Evolutionary conservation across 2,797 vertebrate genomes (phyloP), one percentile per base, ranked within the genome.

Genomic region (Lindbergichthys nudifrons): DNA sequence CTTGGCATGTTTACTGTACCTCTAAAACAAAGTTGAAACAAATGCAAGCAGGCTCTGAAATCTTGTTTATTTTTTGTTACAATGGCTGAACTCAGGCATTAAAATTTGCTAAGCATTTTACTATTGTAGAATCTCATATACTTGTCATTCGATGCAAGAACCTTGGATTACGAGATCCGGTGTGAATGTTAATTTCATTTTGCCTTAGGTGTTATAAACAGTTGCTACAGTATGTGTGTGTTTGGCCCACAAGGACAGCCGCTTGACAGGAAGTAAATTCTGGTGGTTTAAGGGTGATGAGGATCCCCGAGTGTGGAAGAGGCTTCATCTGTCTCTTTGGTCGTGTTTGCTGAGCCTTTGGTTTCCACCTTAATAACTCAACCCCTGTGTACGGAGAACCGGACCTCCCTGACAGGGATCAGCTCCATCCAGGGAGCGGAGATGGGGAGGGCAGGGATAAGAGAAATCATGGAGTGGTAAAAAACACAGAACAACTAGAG

Each of bases 341-440:
- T 79, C 62, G 13, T 81, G 80, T 89, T 89, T 87, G 84, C 90
- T 93, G 89, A 92, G 90, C 79, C 85, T 36, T 85, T 78, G 64
- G 47, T 88, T 92, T 87, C 60, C 48, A 73, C 71, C 67, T 82
- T 87, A 86, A 90, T 92, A 91, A 91, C 65, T 89, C 87, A 85
- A 70, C 58, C 56, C 77, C 70, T n/a, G 41, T 23, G 63, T 54
- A 60, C 52, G 53, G 53, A 83, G 79, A 73, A 32, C 47, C 3
- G 23, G 77, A 79, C 74, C 75, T 83, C 54, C 32, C 67, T 84
- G 84, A 83, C 81, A 88, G 73, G 77, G 84, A 86, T 85, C 84
- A 80, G 65, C 79, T 81, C 36, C 54, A 77, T 82, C 65, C 42
- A 52, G 39, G 18, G 23, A 19, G 19, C 18, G 2, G 32, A 19